Base-by-base conservation (phyloP, 2,888 invertebrate genomes). In the Ptychoptera contaminata region DNA sequence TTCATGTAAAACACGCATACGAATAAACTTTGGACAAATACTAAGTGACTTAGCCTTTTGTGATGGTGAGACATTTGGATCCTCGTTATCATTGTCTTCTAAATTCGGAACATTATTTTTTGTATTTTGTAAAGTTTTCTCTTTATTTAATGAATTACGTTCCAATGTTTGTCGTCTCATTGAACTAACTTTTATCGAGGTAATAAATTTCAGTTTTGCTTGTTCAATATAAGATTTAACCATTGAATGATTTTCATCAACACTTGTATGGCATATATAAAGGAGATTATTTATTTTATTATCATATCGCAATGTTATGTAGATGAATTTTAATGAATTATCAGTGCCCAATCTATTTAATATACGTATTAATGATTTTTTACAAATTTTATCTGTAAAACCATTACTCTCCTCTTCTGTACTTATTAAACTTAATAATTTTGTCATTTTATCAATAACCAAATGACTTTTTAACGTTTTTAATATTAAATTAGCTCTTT, bases 1-100 rank as follows among this genome's bases (percentile, higher is more conserved):
- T 51, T 77, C 71, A 56, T 87, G 85, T 36, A 84, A 56, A 2
- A 72, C 62, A 47, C 75, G 69, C 61, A 80, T 73, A 38, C 82
- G 68, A 10, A 76, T 62, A 56, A 79, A 79, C 62, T 83, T 84
- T 1, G 82, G 59, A 1, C 42, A 42, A 16, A 36, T 11, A 53
- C 42, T 23, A 23, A 23, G 23, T 23, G 23, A 23, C 23, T 23
- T 23, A 23, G 49, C 51, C 14, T 64, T 58, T 48, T 57, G 57
- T 1, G 62, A 62, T 52, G 62, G 60, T 3, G 61, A 57, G 2
- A 60, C 53, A 38, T 61, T 7, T 23, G 23, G 23, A 23, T 23
- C 7, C 3, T 23, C 23, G n/a, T n/a, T n/a, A 23, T 23, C 23
- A 23, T 23, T 23, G 7, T 23, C 23, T 5, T 23, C 23, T 5